Evolutionary conservation across 2,797 vertebrate species (phyloP).

Genomic region (Dromococcyx pavoninus): DNA sequence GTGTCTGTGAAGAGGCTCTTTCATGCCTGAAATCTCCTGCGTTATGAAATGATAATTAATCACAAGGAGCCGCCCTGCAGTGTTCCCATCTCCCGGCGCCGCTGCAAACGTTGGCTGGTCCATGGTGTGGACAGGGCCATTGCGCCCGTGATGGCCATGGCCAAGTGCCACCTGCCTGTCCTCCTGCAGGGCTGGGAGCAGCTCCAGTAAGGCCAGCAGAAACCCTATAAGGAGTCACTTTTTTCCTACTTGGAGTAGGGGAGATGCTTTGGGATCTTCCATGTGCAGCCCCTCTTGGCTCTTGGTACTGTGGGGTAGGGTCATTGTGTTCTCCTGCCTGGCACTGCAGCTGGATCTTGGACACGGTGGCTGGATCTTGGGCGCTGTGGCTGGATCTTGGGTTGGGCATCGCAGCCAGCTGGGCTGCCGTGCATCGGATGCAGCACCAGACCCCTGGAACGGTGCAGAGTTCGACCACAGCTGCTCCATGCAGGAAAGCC

Average conservation of each 20-base stretch:
- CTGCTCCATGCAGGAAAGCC: not conserved
- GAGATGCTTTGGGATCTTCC: not conserved
- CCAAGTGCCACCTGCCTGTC: not conserved
- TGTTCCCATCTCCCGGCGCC: not conserved
- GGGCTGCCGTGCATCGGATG: not conserved
- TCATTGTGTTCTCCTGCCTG: too few species aligned
- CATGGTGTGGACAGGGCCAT: fast-evolving
- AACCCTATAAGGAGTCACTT: fast-evolving
- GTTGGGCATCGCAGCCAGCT: fast-evolving
- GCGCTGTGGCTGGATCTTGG: too few species aligned
- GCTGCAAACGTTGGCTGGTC: not conserved
- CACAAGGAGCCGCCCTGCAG: not conserved
- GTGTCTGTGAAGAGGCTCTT: slow-evolving; percentile 25
- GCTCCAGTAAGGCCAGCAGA: fast-evolving
- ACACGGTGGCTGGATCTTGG: too few species aligned
- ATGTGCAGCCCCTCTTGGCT: not conserved
- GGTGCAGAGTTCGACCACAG: fast-evolving
- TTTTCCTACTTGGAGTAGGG: not conserved
- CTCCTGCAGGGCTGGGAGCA: not conserved
- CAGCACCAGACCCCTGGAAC: not conserved
- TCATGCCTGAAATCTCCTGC: slow-evolving; percentile 34
- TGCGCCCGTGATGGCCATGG: not conserved
- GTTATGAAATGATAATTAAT: slow-evolving; percentile 30
- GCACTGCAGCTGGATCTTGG: too few species aligned
- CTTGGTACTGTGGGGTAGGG: fast-evolving